Percentiles rank a stretch among this genome's conserved stretches.
These are phyloP conservation scores for Holothuria leucospilota DNA, from an alignment of 53 echinoderm and acorn worm species.

Conservation along the genomic window DNA sequence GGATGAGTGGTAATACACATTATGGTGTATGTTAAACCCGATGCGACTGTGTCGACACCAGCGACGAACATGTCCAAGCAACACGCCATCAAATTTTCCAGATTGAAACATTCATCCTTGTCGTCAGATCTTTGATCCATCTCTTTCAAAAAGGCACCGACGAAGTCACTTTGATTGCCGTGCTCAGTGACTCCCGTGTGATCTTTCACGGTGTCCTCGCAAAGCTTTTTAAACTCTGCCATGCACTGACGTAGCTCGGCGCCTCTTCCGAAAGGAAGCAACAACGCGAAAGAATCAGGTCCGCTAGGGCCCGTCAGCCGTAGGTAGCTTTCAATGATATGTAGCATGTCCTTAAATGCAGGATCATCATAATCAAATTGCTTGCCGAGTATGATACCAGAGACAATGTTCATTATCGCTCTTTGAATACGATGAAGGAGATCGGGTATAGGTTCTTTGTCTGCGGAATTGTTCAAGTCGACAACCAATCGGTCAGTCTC, in stretches of 20 bases:
- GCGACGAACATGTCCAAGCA: slow-evolving; percentile 46
- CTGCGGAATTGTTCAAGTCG: background rate
- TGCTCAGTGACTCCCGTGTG: background rate
- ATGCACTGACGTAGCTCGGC: slow-evolving; percentile 32
- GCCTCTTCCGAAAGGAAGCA: slow-evolving; percentile 30
- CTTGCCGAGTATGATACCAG: background rate
- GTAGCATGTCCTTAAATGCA: slow-evolving; percentile 14
- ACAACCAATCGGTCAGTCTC: slow-evolving; percentile 20
- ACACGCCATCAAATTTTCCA: slow-evolving; percentile 19
- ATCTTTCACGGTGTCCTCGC: background rate
- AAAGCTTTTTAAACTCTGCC: slow-evolving; percentile 28
- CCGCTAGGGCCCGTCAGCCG: slow-evolving; percentile 28
- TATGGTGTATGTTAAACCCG: slow-evolving; percentile 10
- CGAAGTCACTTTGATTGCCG: background rate
- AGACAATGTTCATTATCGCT: slow-evolving; percentile 45
- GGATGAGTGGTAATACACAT: slow-evolving; percentile 22
- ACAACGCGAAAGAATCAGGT: background rate
- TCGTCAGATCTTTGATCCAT: background rate
- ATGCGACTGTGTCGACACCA: slow-evolving; percentile 41
- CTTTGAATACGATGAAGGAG: background rate
- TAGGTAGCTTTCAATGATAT: slow-evolving; percentile 19
- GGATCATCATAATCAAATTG: slow-evolving; percentile 21
- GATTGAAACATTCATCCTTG: background rate
- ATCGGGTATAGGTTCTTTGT: slow-evolving; percentile 2
- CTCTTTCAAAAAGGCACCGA: slow-evolving; percentile 31